These are phyloP conservation scores for Byasa hedistus DNA, from an alignment of 2,888 invertebrate genomes.

Conservation along the genomic window DNA sequence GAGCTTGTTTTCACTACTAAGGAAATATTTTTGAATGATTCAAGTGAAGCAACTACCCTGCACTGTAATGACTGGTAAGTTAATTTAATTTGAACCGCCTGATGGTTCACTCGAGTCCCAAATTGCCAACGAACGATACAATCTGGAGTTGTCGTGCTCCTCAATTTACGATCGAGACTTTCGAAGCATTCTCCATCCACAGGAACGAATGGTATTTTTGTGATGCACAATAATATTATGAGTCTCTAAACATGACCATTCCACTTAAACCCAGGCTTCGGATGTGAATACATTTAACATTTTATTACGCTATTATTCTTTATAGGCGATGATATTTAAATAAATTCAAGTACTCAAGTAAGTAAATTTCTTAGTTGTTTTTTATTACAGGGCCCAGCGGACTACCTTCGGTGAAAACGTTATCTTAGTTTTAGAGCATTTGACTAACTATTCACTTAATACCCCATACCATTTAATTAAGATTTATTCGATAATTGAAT, in stretches of 20 bases:
- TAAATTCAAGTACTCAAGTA: constrained; percentile 31
- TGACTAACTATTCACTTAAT: not conserved
- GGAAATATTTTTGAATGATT: not conserved
- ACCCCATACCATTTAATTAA: not conserved
- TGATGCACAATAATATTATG: constrained; percentile 64
- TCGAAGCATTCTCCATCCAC: constrained; percentile 59
- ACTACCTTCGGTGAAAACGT: not conserved
- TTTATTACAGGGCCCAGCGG: not conserved
- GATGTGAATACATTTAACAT: constrained; percentile 59
- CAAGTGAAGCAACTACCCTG: not conserved
- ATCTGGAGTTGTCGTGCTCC: constrained; percentile 59
- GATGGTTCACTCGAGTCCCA: constrained; percentile 47
- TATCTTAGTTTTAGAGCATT: not conserved
- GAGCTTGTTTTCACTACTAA: no score
- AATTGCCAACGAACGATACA: constrained; percentile 64
- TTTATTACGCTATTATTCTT: constrained; percentile 64
- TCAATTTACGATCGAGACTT: constrained; percentile 66
- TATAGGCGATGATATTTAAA: constrained; percentile 44
- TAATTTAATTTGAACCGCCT: constrained; percentile 15
- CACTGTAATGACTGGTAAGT: not conserved
- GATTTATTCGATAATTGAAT: not conserved
- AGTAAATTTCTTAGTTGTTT: not conserved
- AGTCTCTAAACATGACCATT: constrained; percentile 71
- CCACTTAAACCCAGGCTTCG: constrained; percentile 60
- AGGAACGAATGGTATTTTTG: constrained; percentile 64